Conservation (phyloP, 2,113 vertebrate genomes). For the Varanus salvator region DNA sequence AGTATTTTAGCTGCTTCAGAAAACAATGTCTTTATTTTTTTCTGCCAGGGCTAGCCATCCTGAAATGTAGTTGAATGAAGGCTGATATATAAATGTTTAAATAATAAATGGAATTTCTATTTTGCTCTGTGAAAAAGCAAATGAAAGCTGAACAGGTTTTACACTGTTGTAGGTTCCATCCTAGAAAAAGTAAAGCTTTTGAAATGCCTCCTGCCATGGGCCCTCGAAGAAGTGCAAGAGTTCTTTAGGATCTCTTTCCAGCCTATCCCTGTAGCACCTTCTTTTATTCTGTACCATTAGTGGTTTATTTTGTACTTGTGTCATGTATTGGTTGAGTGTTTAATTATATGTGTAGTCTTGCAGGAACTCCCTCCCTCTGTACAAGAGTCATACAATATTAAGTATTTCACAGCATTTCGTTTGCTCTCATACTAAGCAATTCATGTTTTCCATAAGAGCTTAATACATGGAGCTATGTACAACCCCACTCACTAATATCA, state of each 20-base stretch:
- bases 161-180: not conserved
- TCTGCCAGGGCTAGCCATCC: not conserved
- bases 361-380: not conserved
- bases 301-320: not conserved
- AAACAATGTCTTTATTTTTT: not conserved
- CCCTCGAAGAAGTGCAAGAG: not conserved
- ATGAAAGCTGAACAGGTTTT: not conserved
- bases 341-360: not conserved
- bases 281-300: not conserved
- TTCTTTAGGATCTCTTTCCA: not conserved
- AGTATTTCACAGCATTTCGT: not conserved
- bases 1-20: not conserved
- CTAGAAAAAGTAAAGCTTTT: not conserved
- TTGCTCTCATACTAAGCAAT: not conserved
- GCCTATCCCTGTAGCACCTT: not conserved
- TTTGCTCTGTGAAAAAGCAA: not conserved
- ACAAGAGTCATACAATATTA: not conserved
- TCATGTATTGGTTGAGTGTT: not conserved
- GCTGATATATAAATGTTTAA: too few relatives aligned
- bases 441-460: not conserved
- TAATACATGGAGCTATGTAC: constrained; percentile 6
- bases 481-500: constrained; percentile 3
- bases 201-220: not conserved
- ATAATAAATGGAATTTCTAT: not conserved
- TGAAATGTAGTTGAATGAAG: too few relatives aligned